A percentile compares a stretch with the other conserved stretches of the same genome.
Conservation (phyloP, 2,113 vertebrate species). For the Solea solea region DNA sequence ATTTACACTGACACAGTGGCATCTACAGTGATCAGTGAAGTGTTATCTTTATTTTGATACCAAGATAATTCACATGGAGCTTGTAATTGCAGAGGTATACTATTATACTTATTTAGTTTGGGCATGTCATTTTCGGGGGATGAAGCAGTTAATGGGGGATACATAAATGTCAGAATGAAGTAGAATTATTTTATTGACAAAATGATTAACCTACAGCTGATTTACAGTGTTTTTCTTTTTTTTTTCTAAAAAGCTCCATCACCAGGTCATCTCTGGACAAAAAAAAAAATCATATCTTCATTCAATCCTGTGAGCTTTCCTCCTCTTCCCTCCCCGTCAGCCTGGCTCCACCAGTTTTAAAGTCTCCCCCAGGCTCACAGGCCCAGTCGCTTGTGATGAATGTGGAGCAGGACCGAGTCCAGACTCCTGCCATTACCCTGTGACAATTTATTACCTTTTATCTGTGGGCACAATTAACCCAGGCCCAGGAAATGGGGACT, state of each 20-base stretch:
- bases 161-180: not conserved
- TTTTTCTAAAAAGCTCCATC: not conserved
- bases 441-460: conserved; percentile 82
- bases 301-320: conserved; percentile 21
- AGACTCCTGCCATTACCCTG: conserved; percentile 72
- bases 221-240: not conserved
- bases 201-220: not conserved
- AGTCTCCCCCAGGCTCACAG: conserved; percentile 35
- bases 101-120: too few relatives aligned
- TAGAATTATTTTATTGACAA: not conserved
- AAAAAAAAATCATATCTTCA: conserved; percentile 22
- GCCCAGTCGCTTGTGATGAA: conserved; percentile 72
- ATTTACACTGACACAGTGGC: too few relatives aligned
- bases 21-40: too few relatives aligned
- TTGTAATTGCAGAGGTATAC: too few relatives aligned
- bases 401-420: conserved; percentile 69
- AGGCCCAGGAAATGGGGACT: conserved; percentile 77
- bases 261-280: conserved; percentile 22
- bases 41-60: too few relatives aligned
- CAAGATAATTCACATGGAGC: too few relatives aligned
- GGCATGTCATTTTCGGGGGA: too few relatives aligned
- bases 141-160: not conserved
- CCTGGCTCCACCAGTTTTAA: conserved; percentile 26
- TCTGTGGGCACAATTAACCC: conserved; percentile 82
- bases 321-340: conserved; percentile 7